Evolutionary conservation across 2,888 invertebrate species (phyloP).

Genomic region (Marasmarcha lunaedactyla): DNA sequence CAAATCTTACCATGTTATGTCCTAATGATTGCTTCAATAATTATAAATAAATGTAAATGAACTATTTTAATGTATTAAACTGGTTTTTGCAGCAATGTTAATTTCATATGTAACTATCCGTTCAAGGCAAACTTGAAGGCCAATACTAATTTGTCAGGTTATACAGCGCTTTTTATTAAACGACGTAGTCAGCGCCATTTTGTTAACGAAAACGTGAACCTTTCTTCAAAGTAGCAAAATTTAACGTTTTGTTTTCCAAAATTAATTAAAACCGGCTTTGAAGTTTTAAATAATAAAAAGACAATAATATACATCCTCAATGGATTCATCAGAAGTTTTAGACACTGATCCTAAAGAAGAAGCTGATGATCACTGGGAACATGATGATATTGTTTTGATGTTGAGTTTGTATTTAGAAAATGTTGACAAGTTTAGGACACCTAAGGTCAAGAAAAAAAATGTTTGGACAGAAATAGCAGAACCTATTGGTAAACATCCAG

Average conservation of each 20-base stretch:
- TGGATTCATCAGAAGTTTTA: conserved; percentile 28
- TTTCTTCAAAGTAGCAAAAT: no score
- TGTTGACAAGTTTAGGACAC: conserved; percentile 48
- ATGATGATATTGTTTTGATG: conserved; percentile 35
- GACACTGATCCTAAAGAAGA: conserved; percentile 40
- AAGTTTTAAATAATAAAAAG: no score
- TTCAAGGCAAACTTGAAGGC: no score
- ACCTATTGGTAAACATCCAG: conserved; percentile 45
- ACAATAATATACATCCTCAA: conserved; percentile 20
- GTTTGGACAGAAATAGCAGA: conserved; percentile 49
- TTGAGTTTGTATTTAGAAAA: conserved; percentile 47
- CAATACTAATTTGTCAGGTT: no score
- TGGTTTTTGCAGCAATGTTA: no score
- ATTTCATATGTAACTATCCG: no score
- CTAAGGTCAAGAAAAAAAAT: conserved; percentile 57
- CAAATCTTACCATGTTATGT: no score
- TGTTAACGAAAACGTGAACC: conserved; percentile 28
- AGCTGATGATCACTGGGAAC: conserved; percentile 52
- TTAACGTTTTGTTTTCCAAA: no score
- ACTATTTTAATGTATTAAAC: no score
- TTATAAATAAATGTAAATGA: no score
- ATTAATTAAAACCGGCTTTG: no score
- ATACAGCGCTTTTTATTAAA: conserved; percentile 58
- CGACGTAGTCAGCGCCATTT: conserved; percentile 56
- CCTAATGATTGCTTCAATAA: no score